Evolutionary conservation across 2,888 invertebrate genomes (phyloP).

Genomic region (Argynnis bischoffii): DNA sequence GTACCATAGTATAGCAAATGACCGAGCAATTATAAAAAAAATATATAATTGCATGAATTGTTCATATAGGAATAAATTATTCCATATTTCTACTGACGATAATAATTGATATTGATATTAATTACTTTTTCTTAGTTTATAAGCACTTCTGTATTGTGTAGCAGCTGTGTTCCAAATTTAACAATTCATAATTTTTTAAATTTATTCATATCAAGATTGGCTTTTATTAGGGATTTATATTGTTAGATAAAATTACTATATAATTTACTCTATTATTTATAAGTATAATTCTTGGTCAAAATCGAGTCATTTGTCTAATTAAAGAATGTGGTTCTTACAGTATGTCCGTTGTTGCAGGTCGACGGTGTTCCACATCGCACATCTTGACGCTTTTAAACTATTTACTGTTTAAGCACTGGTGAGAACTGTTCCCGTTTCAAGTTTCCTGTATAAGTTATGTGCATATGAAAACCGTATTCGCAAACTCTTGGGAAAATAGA

Average conservation of each 20-base stretch:
- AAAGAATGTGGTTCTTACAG: constrained; percentile 26
- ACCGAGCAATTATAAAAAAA: too few species aligned
- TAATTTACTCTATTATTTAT: neutral
- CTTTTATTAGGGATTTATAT: too few species aligned
- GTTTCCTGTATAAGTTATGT: constrained; percentile 38
- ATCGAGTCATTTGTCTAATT: constrained; percentile 4
- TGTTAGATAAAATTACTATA: neutral
- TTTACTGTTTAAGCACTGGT: constrained; percentile 65
- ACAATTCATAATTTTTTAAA: too few species aligned
- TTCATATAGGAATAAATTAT: too few species aligned
- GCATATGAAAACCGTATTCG: constrained; percentile 29
- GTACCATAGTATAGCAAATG: neutral
- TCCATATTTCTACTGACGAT: too few species aligned
- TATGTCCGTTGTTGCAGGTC: constrained; percentile 52
- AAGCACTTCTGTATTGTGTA: too few species aligned
- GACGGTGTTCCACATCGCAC: constrained; percentile 54
- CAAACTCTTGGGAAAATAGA: constrained; percentile 31
- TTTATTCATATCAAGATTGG: too few species aligned
- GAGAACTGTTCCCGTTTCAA: constrained; percentile 45
- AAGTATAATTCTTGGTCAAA: too few species aligned
- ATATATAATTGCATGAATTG: too few species aligned
- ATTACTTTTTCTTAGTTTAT: too few species aligned
- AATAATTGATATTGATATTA: too few species aligned
- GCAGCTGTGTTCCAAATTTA: too few species aligned
- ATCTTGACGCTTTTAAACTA: constrained; percentile 58